phyloP scores from a whole-genome alignment of 2,113 vertebrate genomes.

The Scomber japonicus region DNA sequence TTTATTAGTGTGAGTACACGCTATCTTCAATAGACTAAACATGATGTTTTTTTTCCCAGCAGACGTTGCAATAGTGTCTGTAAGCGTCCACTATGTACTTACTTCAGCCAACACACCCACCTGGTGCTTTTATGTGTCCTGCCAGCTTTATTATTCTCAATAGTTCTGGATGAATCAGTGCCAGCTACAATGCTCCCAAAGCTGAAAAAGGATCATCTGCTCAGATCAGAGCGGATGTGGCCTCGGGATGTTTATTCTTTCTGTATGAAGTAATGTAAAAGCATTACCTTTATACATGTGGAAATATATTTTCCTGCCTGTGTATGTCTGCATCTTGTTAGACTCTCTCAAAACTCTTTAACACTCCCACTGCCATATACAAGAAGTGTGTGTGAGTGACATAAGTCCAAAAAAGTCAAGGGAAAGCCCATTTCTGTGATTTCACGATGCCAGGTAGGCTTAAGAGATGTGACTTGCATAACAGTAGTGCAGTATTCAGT shows the following conservation, averaged over 20 bases:
- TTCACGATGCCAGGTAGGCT: slow-evolving; percentile 8
- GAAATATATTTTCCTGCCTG: neutral
- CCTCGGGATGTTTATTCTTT: neutral
- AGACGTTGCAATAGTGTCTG: slow-evolving; percentile 22
- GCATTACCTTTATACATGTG: neutral
- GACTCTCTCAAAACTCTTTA: neutral
- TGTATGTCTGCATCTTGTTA: neutral
- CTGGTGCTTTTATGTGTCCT: slow-evolving; percentile 34
- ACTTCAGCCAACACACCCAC: slow-evolving; percentile 48
- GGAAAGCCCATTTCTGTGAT: neutral
- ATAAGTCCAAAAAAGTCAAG: neutral
- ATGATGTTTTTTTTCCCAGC: slow-evolving; percentile 23
- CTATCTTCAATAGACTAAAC: slow-evolving; percentile 75
- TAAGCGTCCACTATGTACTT: slow-evolving; percentile 26
- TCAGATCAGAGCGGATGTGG: slow-evolving; percentile 15
- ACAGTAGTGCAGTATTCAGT: neutral
- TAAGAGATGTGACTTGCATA: slow-evolving; percentile 4
- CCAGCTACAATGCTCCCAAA: slow-evolving; percentile 7
- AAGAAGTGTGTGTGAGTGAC: neutral
- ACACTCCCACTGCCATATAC: neutral
- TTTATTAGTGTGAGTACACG: slow-evolving; percentile 36
- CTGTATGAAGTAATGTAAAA: slow-evolving; percentile 9
- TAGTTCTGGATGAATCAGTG: slow-evolving; percentile 41
- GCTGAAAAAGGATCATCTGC: neutral
- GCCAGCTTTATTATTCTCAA: slow-evolving; percentile 26